Conservation (phyloP, 2,888 invertebrate genomes). For the Cremastinae sp. region DNA sequence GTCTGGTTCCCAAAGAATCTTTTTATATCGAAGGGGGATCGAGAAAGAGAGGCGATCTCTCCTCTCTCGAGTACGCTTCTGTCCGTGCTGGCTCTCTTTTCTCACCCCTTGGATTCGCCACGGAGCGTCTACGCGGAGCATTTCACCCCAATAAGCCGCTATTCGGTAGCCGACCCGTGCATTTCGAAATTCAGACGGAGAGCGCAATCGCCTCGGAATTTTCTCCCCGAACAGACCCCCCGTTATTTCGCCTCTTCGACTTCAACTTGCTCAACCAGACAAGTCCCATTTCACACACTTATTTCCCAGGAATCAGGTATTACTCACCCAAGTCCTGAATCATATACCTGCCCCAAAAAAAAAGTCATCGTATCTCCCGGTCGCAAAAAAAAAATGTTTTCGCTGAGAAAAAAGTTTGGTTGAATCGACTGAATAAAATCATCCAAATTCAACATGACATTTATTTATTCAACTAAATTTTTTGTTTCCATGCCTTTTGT, state of each 20-base stretch:
- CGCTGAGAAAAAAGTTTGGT: no score
- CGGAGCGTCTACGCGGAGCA: slow-evolving; percentile 55
- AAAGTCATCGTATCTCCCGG: no score
- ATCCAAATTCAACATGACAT: no score
- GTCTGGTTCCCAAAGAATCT: slow-evolving; percentile 79
- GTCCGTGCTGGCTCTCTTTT: slow-evolving; percentile 71
- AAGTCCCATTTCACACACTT: not conserved
- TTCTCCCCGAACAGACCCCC: not conserved
- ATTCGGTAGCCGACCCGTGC: slow-evolving; percentile 5
- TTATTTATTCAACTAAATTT: no score
- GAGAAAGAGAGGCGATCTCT: slow-evolving; percentile 41
- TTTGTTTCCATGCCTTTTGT: no score
- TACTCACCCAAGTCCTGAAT: not conserved
- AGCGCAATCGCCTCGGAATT: slow-evolving; percentile 45
- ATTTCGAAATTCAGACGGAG: slow-evolving; percentile 41
- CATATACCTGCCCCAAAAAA: no score
- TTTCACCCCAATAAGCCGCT: slow-evolving; percentile 49
- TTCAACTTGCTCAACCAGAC: slow-evolving; percentile 25
- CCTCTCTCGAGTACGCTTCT: slow-evolving; percentile 22
- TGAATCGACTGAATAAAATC: no score
- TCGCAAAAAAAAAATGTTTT: no score
- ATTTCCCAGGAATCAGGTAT: slow-evolving; percentile 23
- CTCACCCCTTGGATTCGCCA: slow-evolving; percentile 68
- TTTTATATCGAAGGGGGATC: slow-evolving; percentile 64
- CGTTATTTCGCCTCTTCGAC: slow-evolving; percentile 46